Evolutionary conservation across 1,140 invertebrate species (phyloP).

Genomic region (Aphidius ervi): DNA sequence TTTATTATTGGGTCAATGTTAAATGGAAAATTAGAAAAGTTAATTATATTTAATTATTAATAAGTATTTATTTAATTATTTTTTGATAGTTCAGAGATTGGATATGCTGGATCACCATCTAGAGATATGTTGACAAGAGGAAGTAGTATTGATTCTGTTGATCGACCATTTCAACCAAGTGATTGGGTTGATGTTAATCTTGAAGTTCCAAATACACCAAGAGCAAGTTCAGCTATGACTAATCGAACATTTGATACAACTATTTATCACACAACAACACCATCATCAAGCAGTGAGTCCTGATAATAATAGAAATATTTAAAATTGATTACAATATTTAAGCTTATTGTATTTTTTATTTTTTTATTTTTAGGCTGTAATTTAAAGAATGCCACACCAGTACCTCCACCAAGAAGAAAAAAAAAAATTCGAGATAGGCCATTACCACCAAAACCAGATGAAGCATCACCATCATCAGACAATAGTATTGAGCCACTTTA

Average conservation of each 20-base stretch:
- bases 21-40: not conserved
- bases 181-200: constrained; percentile 58
- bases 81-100: constrained; percentile 48
- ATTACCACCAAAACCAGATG: constrained; percentile 45
- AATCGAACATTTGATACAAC: constrained; percentile 44
- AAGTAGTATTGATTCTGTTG: constrained; percentile 50
- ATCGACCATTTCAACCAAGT: constrained; percentile 52
- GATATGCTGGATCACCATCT: constrained; percentile 47
- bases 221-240: constrained; percentile 41
- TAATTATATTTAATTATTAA: not conserved
- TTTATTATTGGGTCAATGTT: not conserved
- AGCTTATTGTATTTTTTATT: constrained; percentile 7
- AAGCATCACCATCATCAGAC: constrained; percentile 26
- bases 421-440: constrained; percentile 42
- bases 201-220: constrained; percentile 52
- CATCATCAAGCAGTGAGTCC: constrained; percentile 34
- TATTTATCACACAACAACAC: constrained; percentile 28
- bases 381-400: constrained; percentile 37
- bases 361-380: constrained; percentile 32
- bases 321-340: not conserved
- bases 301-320: constrained; percentile 1
- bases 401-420: constrained; percentile 45
- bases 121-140: constrained; percentile 40
- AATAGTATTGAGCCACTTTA: constrained; percentile 38
- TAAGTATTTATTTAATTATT: not conserved